These are phyloP conservation scores for Atrichornis clamosus DNA, from an alignment of 2,113 vertebrate species.

Conservation along the genomic window DNA sequence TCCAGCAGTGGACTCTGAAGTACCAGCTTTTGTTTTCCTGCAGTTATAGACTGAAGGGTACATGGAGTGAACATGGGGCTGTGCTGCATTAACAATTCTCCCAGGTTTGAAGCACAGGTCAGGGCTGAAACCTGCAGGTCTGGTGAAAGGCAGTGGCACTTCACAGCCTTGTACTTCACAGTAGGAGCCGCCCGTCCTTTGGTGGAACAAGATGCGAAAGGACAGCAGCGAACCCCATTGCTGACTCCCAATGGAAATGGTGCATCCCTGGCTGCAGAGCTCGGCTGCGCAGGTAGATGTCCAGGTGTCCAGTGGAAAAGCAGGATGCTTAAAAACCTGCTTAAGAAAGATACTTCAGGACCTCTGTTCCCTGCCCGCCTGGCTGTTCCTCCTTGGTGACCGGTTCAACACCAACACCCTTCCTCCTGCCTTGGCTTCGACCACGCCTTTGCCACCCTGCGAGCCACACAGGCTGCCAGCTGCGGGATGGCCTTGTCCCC, in stretches of 20 bases:
- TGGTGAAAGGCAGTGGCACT: not conserved
- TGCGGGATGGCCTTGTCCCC: fast-evolving
- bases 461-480: not conserved
- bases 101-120: not conserved
- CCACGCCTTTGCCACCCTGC: not conserved
- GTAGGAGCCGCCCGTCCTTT: not conserved
- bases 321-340: not conserved
- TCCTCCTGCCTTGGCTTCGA: not conserved
- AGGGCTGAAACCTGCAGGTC: not conserved
- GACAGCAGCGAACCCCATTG: fast-evolving
- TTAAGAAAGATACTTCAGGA: fast-evolving
- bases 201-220: not conserved
- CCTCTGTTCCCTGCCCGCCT: not conserved
- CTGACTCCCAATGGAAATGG: fast-evolving
- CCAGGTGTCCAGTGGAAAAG: fast-evolving
- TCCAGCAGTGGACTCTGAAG: not conserved
- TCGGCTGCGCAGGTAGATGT: not conserved
- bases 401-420: not conserved
- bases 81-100: not conserved
- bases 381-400: fast-evolving
- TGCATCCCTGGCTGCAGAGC: not conserved
- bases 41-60: fast-evolving
- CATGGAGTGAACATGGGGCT: fast-evolving
- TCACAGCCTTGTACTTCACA: not conserved
- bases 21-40: not conserved